Percentiles rank a stretch among this genome's conserved stretches.
phyloP scores from a whole-genome alignment of 1,140 invertebrate genomes.

The Calephelis virginiensis region DNA sequence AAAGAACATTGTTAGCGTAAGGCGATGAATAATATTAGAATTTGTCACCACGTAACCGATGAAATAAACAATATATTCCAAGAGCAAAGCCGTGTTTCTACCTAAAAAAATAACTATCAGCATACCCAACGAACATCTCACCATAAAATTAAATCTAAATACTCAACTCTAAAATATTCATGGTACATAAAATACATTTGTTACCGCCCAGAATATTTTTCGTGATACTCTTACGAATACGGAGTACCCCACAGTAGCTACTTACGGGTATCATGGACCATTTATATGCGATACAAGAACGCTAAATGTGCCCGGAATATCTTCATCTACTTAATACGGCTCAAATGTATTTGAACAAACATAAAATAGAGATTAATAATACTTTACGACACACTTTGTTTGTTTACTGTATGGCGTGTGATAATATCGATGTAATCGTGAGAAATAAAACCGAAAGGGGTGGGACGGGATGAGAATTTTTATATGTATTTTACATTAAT shows the following conservation, averaged over 20 bases:
- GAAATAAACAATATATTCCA: not conserved
- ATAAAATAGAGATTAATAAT: slow-evolving; percentile 33
- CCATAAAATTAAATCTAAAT: slow-evolving; percentile 3
- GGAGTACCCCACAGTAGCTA: slow-evolving; percentile 54
- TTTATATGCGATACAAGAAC: slow-evolving; percentile 58
- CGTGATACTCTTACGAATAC: slow-evolving; percentile 57
- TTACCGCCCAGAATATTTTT: slow-evolving; percentile 48
- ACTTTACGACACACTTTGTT: slow-evolving; percentile 27
- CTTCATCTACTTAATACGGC: slow-evolving; percentile 44
- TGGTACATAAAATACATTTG: slow-evolving; percentile 40
- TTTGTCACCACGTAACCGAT: not conserved
- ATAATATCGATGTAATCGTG: not conserved
- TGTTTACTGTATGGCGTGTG: slow-evolving; percentile 22
- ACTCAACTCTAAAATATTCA: slow-evolving; percentile 27
- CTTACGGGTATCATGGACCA: slow-evolving; percentile 42
- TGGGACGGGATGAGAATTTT: not conserved
- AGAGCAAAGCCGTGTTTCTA: not conserved
- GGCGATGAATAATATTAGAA: too few species aligned
- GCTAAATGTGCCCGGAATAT: slow-evolving; percentile 64
- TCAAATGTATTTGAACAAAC: slow-evolving; percentile 41
- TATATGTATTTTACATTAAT: not conserved
- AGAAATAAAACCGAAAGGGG: not conserved
- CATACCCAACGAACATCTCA: not conserved
- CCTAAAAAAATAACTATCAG: slow-evolving; percentile 2
- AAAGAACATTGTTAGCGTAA: too few species aligned